phyloP scores from a whole-genome alignment of 2,888 invertebrate genomes.

The Syritta pipiens region DNA sequence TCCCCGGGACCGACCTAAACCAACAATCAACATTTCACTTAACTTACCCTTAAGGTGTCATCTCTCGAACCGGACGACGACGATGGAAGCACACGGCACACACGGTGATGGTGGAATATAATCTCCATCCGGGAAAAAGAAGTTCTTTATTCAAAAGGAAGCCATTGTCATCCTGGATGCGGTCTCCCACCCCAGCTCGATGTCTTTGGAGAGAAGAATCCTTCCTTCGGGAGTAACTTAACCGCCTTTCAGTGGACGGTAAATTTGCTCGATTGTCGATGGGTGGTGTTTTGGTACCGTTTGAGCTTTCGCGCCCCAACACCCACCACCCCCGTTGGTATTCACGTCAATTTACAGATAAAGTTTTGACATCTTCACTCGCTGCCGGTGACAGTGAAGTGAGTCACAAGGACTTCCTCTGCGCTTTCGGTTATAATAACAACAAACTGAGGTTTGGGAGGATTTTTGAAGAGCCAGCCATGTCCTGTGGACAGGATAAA shows the following conservation, averaged over 20 bases:
- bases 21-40: constrained; percentile 68
- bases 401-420: constrained; percentile 45
- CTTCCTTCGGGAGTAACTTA: constrained; percentile 51
- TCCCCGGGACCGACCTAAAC: constrained; percentile 55
- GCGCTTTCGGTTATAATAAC: constrained; percentile 47
- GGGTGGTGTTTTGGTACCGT: constrained; percentile 27
- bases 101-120: constrained; percentile 47
- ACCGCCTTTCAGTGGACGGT: constrained; percentile 29
- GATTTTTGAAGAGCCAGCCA: constrained; percentile 48
- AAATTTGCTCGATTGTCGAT: constrained; percentile 41
- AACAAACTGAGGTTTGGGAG: constrained; percentile 43
- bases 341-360: constrained; percentile 64
- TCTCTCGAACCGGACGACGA: constrained; percentile 41
- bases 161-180: constrained; percentile 52
- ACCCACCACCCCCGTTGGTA: constrained; percentile 13
- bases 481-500: constrained; percentile 57
- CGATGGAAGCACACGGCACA: too few relatives aligned
- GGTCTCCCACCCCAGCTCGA: background rate
- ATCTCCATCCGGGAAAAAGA: constrained; percentile 59
- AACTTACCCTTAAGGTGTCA: constrained; percentile 67
- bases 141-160: constrained; percentile 64
- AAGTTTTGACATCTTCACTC: constrained; percentile 62
- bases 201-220: constrained; percentile 10
- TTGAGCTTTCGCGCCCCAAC: constrained; percentile 34
- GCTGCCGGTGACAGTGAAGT: constrained; percentile 64